Evolutionary conservation across 2,113 vertebrate genomes (phyloP), one percentile per base, ranked within the genome.

Genomic region (Tyto alba): DNA sequence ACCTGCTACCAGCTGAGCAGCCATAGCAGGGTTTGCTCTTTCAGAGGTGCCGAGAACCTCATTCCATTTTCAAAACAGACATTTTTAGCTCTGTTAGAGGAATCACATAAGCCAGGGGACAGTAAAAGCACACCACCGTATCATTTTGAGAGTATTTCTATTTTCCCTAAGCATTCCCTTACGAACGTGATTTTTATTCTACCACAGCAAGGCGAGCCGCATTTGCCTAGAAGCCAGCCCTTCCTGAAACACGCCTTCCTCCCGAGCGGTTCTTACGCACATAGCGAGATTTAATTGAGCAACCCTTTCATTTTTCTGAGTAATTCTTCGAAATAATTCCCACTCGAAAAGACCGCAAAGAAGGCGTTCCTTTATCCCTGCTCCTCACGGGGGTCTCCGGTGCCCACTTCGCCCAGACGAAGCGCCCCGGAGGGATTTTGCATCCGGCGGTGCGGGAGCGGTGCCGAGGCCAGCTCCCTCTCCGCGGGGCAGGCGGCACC

Each of bases 221-320:
- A 1, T 60, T 72, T 45, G 55, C 93, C 60, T 56, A 53, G 43
- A 85, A 78, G 27, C 67, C 56, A 78, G 21, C 69, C 59, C 67
- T 90, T 53, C 93, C 72, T 56, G 93, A 88, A 97, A 97, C 63
- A 97, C 95, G 97, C 96, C 97, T 94, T 95, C 97, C 96, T 57
- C 76, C 75, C 56, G 53, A 82, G 72, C 36, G 75, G 80, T 26
- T 77, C 69, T 86, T 21, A 60, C 18, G 75, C 77, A 41, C 64
- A 55, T 3, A 41, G 43, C 80, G 16, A 3, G 34, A 64, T 75
- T 91, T 60, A 55, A 48, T 4, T 32, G 40, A 96, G 86, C 90
- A 74, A 83, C 68, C 88, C 86, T 68, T 90, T 75, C 93, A 26
- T 67, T 73, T 73, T 87, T 36, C 79, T 3, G 62, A 68, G 72